A percentile compares a stretch with the other conserved stretches of the same genome.
phyloP scores from a whole-genome alignment of 2,797 vertebrate genomes.

The Lerista edwardsae region DNA sequence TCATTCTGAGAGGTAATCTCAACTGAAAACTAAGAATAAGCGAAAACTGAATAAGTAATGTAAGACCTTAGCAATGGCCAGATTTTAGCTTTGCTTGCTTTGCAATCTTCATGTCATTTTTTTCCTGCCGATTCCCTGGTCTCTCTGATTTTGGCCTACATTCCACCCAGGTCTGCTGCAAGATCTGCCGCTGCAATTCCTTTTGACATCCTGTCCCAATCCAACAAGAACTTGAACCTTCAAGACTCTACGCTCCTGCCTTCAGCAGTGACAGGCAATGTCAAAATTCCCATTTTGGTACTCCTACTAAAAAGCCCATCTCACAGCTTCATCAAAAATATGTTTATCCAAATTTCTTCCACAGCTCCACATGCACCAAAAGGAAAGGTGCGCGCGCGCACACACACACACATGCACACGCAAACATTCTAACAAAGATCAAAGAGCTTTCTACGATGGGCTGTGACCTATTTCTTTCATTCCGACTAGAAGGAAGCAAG shows the following conservation, averaged over 20 bases:
- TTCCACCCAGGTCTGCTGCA: background rate
- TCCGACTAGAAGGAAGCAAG: constrained; percentile 62
- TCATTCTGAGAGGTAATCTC: background rate
- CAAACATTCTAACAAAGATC: constrained; percentile 62
- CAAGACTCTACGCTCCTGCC: background rate
- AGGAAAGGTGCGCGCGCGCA: background rate
- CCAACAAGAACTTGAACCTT: background rate
- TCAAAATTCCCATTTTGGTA: background rate
- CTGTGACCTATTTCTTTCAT: constrained; percentile 76
- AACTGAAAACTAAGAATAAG: background rate
- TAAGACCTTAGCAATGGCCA: no score
- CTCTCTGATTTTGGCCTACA: no score
- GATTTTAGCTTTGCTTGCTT: no score
- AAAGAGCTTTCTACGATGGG: constrained; percentile 63
- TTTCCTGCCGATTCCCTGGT: background rate
- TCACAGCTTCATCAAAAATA: background rate
- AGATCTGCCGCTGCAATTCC: background rate
- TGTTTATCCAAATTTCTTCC: constrained; percentile 17
- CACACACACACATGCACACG: no score
- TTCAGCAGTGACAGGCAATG: background rate
- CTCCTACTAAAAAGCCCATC: background rate
- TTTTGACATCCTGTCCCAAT: background rate
- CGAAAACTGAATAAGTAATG: no score
- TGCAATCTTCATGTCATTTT: no score
- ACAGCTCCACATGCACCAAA: constrained; percentile 49